Percentiles rank a stretch among this genome's conserved stretches.
phyloP scores from a whole-genome alignment of 2,797 vertebrate genomes.

The Dryobates pubescens region DNA sequence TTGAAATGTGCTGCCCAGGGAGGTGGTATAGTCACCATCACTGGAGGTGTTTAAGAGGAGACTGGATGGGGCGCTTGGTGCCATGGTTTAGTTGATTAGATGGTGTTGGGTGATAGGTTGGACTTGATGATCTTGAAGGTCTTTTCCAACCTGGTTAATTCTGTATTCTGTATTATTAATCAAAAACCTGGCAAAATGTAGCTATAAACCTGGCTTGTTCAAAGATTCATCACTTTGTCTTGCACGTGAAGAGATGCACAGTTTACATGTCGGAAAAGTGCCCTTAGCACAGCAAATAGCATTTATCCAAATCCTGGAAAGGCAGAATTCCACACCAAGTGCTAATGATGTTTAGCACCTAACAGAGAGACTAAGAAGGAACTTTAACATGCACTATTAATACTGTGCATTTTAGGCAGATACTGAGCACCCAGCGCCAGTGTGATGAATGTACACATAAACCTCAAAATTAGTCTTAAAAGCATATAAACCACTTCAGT shows the following conservation, averaged over 20 bases:
- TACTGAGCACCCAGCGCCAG: constrained; percentile 39
- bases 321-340: constrained; percentile 20
- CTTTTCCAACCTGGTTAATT: no score
- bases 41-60: no score
- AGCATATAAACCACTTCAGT: constrained; percentile 83
- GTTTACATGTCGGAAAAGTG: constrained; percentile 29
- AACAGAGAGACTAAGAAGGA: constrained; percentile 42
- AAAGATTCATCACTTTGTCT: constrained; percentile 20
- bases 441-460: constrained; percentile 81
- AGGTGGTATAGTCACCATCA: no score
- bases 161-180: constrained; percentile 6
- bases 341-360: constrained; percentile 64
- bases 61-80: no score
- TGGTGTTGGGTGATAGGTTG: no score
- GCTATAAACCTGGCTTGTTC: constrained; percentile 11
- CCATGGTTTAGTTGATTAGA: no score
- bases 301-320: constrained; percentile 14
- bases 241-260: background rate
- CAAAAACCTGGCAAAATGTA: constrained; percentile 11
- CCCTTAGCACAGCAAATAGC: constrained; percentile 12
- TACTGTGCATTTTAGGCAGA: constrained; percentile 60
- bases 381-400: constrained; percentile 42
- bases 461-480: constrained; percentile 85
- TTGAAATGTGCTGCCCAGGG: no score
- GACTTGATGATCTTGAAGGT: no score